Percentiles rank a stretch among this genome's conserved stretches.
Conservation (phyloP, 2,888 invertebrate species). For the Elegia similella region DNA sequence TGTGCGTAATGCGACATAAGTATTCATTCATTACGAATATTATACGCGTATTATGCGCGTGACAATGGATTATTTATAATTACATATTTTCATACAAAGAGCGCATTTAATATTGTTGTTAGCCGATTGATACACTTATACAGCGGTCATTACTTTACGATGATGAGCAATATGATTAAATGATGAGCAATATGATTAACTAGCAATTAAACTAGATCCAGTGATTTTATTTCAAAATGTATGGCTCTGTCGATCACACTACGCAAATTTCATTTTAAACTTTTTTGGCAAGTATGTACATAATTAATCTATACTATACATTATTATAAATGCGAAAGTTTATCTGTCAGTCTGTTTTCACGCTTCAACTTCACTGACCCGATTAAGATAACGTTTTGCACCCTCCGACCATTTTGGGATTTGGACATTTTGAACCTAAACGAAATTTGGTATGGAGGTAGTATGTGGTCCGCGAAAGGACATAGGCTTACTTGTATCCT, state of each 20-base stretch:
- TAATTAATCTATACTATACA: no score
- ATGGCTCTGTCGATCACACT: not conserved
- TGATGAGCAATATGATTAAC: not conserved
- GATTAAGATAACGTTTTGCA: no score
- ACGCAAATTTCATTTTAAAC: no score
- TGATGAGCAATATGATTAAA: not conserved
- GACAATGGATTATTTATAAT: conserved; percentile 53
- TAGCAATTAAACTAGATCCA: not conserved
- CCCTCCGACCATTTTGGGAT: no score
- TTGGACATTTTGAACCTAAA: no score
- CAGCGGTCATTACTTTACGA: conserved; percentile 11
- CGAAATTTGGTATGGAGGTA: no score
- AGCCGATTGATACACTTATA: conserved; percentile 41
- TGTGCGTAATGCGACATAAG: conserved; percentile 19
- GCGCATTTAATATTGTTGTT: conserved; percentile 46
- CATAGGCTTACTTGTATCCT: no score
- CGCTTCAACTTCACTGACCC: no score
- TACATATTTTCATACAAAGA: conserved; percentile 29
- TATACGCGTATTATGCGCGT: conserved; percentile 39
- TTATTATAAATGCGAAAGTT: no score
- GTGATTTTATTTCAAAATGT: not conserved
- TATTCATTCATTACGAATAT: conserved; percentile 42
- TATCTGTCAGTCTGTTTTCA: no score
- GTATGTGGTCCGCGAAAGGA: no score
- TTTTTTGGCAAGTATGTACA: no score